Evolutionary conservation across 2,797 vertebrate genomes (phyloP), one percentile per base, ranked within the genome.

Genomic region (Amblyopsis hoosieri): DNA sequence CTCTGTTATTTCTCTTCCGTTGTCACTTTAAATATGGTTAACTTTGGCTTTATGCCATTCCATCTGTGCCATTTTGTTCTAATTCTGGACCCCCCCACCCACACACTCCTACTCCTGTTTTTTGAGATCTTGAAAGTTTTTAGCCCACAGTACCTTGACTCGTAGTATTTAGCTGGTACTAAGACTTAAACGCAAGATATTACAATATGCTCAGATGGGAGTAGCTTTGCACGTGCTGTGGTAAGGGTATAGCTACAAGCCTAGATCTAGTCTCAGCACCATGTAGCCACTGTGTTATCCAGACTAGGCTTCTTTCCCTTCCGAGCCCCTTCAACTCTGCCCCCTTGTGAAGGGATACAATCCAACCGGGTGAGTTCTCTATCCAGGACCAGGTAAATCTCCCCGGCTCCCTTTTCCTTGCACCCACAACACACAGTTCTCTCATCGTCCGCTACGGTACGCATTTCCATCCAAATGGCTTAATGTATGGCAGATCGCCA

Each of bases 361-460:
- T 74, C 67, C 75, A 58, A 23, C 71, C 79, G 57, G 87, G 86
- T 85, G 86, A 88, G 85, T 86, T 74, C 33, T 37, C 33, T 37
- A 37, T 80, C 74, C 83, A 64, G 75, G n/a, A 69, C 63, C 74
- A 90, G 83, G 85, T 89, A 87, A 88, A 71, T 66, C 68, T 69
- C 13, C 46, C 61, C 12, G 64, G 60, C 17, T 47, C 50, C 67
- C 66, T 17, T 54, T 45, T 60, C 52, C 14, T 37, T 69, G 29
- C 63, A 48, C 42, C 14, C 14, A 45, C 17, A 50, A 62, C 54
- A 13, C 2, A 0, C 29, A 45, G 46, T 19, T 6, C 7, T 56
- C 10, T 52, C 37, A 60, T 23, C 42, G 15, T 7, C 33, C 12
- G 6, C 4, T 55, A 1, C 33, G 6, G 33, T 37, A 37, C 42